Conservation (phyloP, 2,113 vertebrate genomes). For the Scomber colias region DNA sequence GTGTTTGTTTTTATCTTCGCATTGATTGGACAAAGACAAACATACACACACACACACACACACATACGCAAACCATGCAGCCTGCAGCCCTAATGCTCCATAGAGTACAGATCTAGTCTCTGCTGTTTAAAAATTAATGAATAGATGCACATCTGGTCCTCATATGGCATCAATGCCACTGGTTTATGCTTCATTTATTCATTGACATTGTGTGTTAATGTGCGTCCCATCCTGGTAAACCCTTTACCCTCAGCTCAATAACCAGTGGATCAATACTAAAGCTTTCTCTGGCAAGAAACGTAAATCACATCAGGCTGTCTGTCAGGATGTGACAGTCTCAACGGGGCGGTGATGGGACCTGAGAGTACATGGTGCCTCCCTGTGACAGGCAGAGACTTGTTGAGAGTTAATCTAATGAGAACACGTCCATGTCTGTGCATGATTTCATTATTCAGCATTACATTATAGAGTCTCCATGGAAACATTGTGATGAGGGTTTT, state of each 20-base stretch:
- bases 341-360: constrained; percentile 14
- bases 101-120: neutral
- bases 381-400: constrained; percentile 25
- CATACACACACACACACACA: constrained; percentile 15
- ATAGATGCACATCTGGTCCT: constrained; percentile 61
- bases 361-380: constrained; percentile 15
- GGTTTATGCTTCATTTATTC: constrained; percentile 69
- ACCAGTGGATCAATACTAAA: constrained; percentile 66
- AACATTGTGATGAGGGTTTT: constrained; percentile 47
- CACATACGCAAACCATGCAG: constrained; percentile 14
- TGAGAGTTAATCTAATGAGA: constrained; percentile 49
- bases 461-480: constrained; percentile 18
- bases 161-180: constrained; percentile 35
- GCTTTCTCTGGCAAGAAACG: constrained; percentile 40
- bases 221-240: constrained; percentile 53
- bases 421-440: constrained; percentile 23
- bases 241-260: constrained; percentile 72
- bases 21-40: constrained; percentile 67
- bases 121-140: constrained; percentile 58
- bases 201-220: constrained; percentile 51
- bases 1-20: constrained; percentile 78
- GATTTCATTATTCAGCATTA: constrained; percentile 42
- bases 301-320: constrained; percentile 62
- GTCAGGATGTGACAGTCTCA: constrained; percentile 44
- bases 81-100: constrained; percentile 51